Evolutionary conservation across 2,888 invertebrate genomes (phyloP).

Genomic region (Cybosia mesomella): DNA sequence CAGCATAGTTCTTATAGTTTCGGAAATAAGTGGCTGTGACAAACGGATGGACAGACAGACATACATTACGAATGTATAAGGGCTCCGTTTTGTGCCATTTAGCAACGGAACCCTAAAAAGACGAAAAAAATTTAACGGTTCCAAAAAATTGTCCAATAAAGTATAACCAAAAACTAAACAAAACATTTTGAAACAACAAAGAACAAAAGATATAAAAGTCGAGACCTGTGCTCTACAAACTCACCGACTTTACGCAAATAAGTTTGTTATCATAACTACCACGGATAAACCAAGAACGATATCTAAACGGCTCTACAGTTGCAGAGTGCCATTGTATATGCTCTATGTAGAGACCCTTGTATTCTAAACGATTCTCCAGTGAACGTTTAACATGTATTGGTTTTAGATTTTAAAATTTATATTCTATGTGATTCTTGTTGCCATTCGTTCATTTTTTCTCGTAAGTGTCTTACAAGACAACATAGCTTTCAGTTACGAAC

Average conservation of each 20-base stretch:
- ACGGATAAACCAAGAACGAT: conserved; percentile 21
- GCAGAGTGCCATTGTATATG: conserved; percentile 23
- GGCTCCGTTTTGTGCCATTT: no score
- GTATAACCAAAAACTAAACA: background rate
- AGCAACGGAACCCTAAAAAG: no score
- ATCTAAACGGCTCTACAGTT: conserved; percentile 38
- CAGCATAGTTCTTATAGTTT: no score
- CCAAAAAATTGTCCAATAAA: no score
- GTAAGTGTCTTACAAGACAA: no score
- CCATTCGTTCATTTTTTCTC: no score
- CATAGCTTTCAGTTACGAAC: no score
- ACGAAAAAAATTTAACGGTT: no score
- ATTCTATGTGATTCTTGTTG: background rate
- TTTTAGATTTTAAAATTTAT: background rate
- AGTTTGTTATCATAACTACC: conserved; percentile 18
- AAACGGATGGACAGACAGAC: no score
- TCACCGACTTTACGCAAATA: conserved; percentile 9
- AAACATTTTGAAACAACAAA: background rate
- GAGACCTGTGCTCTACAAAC: conserved; percentile 6
- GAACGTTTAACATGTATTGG: background rate
- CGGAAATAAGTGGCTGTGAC: no score
- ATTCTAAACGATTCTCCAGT: background rate
- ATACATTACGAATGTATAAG: no score
- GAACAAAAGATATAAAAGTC: conserved; percentile 1
- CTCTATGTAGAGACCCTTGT: conserved; percentile 9